Base-by-base conservation (phyloP, 2,797 vertebrate genomes). In the Oophaga sylvatica region DNA sequence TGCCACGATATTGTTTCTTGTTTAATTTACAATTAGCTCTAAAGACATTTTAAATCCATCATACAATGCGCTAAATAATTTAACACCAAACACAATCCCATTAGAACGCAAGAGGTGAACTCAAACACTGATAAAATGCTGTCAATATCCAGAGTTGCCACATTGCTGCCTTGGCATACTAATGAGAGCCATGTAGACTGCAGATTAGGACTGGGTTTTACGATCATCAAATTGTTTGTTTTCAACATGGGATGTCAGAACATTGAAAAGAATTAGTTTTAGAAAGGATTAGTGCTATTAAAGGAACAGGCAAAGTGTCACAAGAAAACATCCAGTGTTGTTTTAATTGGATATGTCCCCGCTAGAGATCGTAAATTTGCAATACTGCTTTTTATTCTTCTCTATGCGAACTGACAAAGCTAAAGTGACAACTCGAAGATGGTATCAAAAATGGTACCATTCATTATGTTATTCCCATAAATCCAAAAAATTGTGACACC, bases 71-170 rank as follows among this genome's bases (percentile, higher is more conserved):
- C 26, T 70, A 57, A 68, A 80, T 80, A 48, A 77, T 8, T 86
- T 80, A 71, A 67, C 22, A 59, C 48, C 35, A 16, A 71, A 17
- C 29, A 56, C 63, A 56, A 22, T 53, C 35, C 65, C 59, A 80
- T 81, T 81, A 80, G 59, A 63, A 70, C 70, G 73, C 78, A 81
- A 86, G 59, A 86, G 71, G 57, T 73, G 78, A 68, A 19, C 35
- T 22, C 48, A 81, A 80, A 70, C 57, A 48, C n/a, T 31, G 53
- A 59, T 60, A 86, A 48, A 80, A 68, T 53, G 45, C 57, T 86
- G 65, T 70, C 53, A 86, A 81, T 80, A 62, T 16, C 35, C 48
- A 73, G 53, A 73, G 8, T 35, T 26, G 10, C 57, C 53, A 60
- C 10, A 10, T 20, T 31, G 10, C 20, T n/a, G 29, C 60, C 63